phyloP scores from a whole-genome alignment of 2,113 vertebrate species.

The Promerops cafer region DNA sequence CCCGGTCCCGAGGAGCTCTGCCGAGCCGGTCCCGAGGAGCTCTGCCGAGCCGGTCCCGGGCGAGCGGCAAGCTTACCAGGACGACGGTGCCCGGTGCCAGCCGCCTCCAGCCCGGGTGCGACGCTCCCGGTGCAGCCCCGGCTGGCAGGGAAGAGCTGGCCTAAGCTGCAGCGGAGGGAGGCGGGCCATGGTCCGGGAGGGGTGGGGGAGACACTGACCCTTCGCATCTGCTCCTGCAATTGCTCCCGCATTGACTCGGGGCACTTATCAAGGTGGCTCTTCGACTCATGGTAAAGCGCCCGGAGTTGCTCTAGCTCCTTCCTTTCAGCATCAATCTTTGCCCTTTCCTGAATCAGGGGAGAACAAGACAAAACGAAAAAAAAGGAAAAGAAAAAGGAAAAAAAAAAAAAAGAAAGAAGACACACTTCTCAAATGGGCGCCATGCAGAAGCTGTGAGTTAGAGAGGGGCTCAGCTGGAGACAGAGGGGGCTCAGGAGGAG shows the following conservation, averaged over 20 bases:
- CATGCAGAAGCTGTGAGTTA: constrained; percentile 71
- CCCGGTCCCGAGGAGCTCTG: neutral
- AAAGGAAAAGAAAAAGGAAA: neutral
- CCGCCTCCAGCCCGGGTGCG: constrained; percentile 25
- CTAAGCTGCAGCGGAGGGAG: constrained; percentile 39
- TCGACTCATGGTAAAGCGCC: constrained; percentile 87
- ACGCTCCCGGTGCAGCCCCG: neutral
- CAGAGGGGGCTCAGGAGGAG: neutral
- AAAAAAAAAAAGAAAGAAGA: constrained; percentile 13
- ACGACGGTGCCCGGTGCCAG: neutral
- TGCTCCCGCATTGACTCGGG: constrained; percentile 94
- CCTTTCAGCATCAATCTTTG: constrained; percentile 89
- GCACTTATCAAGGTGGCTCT: constrained; percentile 95
- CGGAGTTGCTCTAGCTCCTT: constrained; percentile 88
- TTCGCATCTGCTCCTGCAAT: constrained; percentile 91
- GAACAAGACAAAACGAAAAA: constrained; percentile 31
- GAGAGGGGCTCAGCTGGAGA: neutral
- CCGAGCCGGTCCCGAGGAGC: neutral
- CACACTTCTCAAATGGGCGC: constrained; percentile 80
- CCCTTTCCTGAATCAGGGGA: constrained; percentile 87
- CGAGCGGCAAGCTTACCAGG: constrained; percentile 28
- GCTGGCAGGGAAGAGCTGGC: constrained; percentile 26
- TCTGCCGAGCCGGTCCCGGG: neutral
- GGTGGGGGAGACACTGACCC: constrained; percentile 85
- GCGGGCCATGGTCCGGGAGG: constrained; percentile 45